Percentiles rank a stretch among this genome's conserved stretches.
phyloP scores from a whole-genome alignment of 1,140 invertebrate genomes.

The Thaumetopoea pityocampa region DNA sequence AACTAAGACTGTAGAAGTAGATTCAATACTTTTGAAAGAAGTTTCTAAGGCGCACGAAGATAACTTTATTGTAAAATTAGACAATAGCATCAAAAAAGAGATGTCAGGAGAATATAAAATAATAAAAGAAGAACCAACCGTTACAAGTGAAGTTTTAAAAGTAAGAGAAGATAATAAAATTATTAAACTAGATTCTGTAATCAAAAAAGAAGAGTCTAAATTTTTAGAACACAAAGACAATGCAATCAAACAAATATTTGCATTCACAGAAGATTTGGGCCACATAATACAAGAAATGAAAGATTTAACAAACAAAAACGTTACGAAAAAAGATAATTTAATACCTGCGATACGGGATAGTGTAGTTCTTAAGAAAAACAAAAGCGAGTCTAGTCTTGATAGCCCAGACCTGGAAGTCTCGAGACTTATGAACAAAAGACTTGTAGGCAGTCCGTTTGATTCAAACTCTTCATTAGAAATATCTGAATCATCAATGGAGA shows the following conservation, averaged over 20 bases:
- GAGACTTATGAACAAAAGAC: conserved; percentile 55
- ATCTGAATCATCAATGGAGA: conserved; percentile 70
- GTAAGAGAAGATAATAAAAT: too few relatives aligned
- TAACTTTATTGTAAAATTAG: too few relatives aligned
- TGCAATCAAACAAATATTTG: conserved; percentile 51
- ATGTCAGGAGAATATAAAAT: too few relatives aligned
- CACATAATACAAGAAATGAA: conserved; percentile 56
- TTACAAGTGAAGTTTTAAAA: too few relatives aligned
- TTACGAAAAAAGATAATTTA: conserved; percentile 22
- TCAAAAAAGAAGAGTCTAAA: too few relatives aligned
- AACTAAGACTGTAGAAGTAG: too few relatives aligned
- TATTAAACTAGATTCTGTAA: too few relatives aligned
- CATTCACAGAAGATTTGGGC: conserved; percentile 47
- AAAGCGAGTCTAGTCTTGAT: conserved; percentile 71
- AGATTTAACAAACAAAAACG: conserved; percentile 1
- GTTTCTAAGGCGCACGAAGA: too few relatives aligned
- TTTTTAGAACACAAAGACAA: conserved; percentile 24
- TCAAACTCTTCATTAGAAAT: conserved; percentile 70
- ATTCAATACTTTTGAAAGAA: too few relatives aligned
- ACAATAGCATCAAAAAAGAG: too few relatives aligned
- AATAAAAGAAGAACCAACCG: too few relatives aligned
- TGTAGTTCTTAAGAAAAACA: conserved; percentile 71
- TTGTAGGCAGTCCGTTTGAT: conserved; percentile 53
- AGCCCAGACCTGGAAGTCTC: conserved; percentile 73
- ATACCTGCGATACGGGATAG: conserved; percentile 54